phyloP scores from a whole-genome alignment of 2,888 invertebrate species.

The Dolichomitus sp. region DNA sequence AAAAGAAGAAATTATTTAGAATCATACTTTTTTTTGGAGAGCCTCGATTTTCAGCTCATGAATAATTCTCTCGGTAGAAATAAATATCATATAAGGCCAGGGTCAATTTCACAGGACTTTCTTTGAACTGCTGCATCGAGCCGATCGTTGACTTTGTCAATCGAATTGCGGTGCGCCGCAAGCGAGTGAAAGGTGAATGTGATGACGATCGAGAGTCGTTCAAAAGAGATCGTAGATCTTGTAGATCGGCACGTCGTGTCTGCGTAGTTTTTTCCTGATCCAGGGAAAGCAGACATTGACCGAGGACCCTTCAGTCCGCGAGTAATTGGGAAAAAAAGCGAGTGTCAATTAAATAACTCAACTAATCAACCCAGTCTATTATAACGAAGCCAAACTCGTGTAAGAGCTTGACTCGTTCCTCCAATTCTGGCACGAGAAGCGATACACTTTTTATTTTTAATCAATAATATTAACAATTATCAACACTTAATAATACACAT shows the following conservation, averaged over 20 bases:
- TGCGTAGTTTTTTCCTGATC: conserved; percentile 22
- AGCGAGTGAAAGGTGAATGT: conserved; percentile 56
- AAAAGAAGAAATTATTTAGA: neutral
- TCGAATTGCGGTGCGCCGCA: conserved; percentile 13
- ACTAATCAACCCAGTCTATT: conserved; percentile 11
- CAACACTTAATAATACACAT: conserved; percentile 4
- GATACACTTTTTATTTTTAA: neutral
- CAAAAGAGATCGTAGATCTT: conserved; percentile 39
- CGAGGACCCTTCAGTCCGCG: conserved; percentile 34
- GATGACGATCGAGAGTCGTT: neutral
- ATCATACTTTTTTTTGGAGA: neutral
- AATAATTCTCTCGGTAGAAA: neutral
- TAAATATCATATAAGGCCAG: neutral
- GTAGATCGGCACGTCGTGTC: conserved; percentile 16
- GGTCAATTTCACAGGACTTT: conserved; percentile 45
- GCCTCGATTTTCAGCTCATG: neutral
- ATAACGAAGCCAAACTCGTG: conserved; percentile 18
- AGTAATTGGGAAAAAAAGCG: conserved; percentile 38
- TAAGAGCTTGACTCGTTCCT: neutral
- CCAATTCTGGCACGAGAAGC: neutral
- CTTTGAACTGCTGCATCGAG: conserved; percentile 30
- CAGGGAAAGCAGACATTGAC: conserved; percentile 41
- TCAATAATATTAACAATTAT: neutral
- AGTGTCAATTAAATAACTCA: conserved; percentile 28
- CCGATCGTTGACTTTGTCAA: conserved; percentile 14